Conservation (phyloP, 1,140 invertebrate genomes). For the Cotesia glomerata region DNA sequence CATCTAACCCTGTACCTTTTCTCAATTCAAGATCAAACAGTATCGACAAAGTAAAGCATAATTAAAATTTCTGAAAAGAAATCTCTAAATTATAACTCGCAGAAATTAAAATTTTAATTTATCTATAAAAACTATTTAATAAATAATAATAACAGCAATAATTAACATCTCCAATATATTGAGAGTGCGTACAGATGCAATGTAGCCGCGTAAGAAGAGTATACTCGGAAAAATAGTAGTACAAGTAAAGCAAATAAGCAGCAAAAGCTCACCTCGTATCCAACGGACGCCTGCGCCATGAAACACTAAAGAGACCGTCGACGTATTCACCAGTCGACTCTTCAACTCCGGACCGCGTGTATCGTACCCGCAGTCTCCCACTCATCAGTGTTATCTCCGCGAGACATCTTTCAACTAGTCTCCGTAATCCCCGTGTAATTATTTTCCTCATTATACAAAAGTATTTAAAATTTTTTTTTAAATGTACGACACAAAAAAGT, state of each 20-base stretch:
- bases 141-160: no score
- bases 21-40: no score
- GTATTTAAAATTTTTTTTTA: neutral
- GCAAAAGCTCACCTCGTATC: constrained; percentile 24
- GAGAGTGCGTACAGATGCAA: no score
- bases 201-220: neutral
- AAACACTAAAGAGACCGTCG: constrained; percentile 43
- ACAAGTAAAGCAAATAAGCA: neutral
- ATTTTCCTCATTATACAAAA: neutral
- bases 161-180: no score
- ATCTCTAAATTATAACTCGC: no score
- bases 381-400: neutral
- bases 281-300: constrained; percentile 52
- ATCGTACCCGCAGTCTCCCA: constrained; percentile 25
- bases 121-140: no score
- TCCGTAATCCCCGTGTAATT: neutral
- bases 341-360: constrained; percentile 57
- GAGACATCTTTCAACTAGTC: neutral
- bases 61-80: no score
- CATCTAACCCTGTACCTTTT: no score
- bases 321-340: constrained; percentile 56
- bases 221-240: neutral
- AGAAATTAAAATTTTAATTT: no score
- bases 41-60: no score
- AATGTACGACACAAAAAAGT: no score